Base-by-base conservation (phyloP, 2,888 invertebrate genomes). In the Temnothorax rugatulus region DNA sequence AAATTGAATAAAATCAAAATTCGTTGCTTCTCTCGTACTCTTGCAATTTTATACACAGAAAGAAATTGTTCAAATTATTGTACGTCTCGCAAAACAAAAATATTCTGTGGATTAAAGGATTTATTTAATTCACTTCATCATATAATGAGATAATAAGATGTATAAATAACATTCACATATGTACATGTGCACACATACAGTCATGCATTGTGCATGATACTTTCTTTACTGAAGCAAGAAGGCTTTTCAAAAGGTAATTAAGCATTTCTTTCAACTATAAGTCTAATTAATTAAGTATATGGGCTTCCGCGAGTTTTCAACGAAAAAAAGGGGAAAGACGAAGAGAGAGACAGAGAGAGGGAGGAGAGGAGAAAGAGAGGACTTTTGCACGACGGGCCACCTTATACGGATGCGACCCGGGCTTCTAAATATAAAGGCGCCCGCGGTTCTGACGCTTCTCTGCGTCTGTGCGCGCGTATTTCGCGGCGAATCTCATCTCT, bases 341-440 rank as follows among this genome's bases (percentile, higher is more conserved):
- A 18, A 83, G 73, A 29, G 34, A 29, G 29, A 29, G 29, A 29
- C 3, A 29, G 4, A 29, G 3, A 74, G 59, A 75, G 34, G 64
- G 54, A 83, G 79, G 73, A 84, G 52, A 47, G 83, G 82, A 81
- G 81, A 87, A 59, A 83, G 87, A 86, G 86, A 87, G 90, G 85
- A 88, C 87, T 91, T 89, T 89, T 91, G 90, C 90, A 89, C 91
- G 91, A 92, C 92, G 91, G 91, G 93, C 91, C 92, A 93, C 94
- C 95, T 93, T 94, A 94, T 95, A 94, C 94, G 94, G 94, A 92
- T 93, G 92, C 94, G 92, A 93, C 94, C 94, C 94, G 93, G 94
- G 93, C 93, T 90, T 94, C 95, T 95, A 95, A 95, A 95, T 95
- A 94, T 95, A 95, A 94, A 94, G 93, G 93, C 93, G 93, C 92